These are phyloP conservation scores for Coccyzus lansbergi DNA, from an alignment of 2,797 vertebrate species.

Conservation along the genomic window DNA sequence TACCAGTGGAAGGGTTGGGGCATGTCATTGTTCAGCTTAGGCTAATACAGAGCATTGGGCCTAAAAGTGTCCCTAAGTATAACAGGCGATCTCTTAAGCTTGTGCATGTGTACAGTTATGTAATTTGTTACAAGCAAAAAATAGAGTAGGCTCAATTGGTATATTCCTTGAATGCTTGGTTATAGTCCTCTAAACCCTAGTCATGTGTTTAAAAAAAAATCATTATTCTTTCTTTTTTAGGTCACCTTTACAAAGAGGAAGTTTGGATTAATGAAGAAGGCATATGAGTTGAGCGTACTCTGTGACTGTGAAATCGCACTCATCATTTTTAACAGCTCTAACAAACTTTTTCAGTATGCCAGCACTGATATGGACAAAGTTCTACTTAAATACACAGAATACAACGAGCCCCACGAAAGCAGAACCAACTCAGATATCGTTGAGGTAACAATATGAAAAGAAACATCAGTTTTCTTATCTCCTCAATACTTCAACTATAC, in stretches of 20 bases:
- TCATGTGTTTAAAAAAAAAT: neutral
- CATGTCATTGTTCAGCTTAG: neutral
- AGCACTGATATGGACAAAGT: conserved; percentile 99
- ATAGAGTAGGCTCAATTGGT: neutral
- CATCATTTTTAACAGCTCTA: conserved; percentile 99
- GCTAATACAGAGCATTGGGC: neutral
- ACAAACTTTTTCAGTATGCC: conserved; percentile 99
- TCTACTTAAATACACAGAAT: conserved; percentile 98
- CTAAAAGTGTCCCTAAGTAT: neutral
- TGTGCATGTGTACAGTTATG: neutral
- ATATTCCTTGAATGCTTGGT: neutral
- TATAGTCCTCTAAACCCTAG: neutral
- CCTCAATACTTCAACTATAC: neutral
- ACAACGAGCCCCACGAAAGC: conserved; percentile 99
- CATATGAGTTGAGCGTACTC: conserved; percentile 97
- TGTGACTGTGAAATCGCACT: conserved; percentile 99
- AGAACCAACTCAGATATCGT: conserved; percentile 99
- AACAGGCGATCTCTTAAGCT: neutral
- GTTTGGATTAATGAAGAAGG: conserved; percentile 99
- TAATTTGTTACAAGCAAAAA: neutral
- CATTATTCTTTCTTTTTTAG: conserved; percentile 74
- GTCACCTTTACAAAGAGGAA: conserved; percentile 99
- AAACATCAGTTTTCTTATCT: neutral
- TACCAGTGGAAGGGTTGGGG: neutral
- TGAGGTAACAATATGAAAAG: conserved; percentile 87